Evolutionary conservation across 2,797 vertebrate species (phyloP).

Genomic region (Myotis findleyi): DNA sequence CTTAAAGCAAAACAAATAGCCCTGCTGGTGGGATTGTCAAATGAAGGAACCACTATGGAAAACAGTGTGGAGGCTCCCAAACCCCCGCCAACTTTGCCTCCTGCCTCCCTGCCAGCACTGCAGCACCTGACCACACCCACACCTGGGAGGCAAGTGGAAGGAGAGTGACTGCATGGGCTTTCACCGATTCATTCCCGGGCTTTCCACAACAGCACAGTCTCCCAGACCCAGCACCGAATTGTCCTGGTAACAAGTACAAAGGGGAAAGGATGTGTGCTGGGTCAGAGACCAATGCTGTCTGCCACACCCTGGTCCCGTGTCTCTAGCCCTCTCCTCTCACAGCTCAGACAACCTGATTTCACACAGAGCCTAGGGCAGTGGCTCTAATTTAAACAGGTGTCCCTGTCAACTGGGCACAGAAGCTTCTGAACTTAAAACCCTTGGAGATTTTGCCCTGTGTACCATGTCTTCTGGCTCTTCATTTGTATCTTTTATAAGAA

Average conservation of each 20-base stretch:
- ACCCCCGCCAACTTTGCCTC: too few relatives aligned
- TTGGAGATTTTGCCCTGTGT: not conserved
- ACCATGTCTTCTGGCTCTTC: not conserved
- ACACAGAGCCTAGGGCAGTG: not conserved
- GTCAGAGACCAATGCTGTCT: not conserved
- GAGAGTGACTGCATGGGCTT: too few relatives aligned
- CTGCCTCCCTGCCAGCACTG: not conserved
- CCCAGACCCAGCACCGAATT: not conserved
- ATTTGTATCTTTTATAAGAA: not conserved
- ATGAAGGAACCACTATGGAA: not conserved
- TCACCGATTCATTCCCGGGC: not conserved
- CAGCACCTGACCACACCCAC: not conserved
- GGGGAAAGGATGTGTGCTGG: too few relatives aligned
- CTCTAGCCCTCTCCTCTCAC: not conserved
- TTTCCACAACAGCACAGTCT: not conserved
- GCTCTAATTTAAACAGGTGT: not conserved
- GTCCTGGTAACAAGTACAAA: not conserved
- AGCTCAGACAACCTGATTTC: not conserved
- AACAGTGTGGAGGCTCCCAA: not conserved
- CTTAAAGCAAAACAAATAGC: not conserved
- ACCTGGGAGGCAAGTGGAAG: not conserved
- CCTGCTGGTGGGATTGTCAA: not conserved
- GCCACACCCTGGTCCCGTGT: fast-evolving
- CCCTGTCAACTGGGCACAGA: not conserved
- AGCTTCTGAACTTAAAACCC: not conserved